Percentiles rank a stretch among this genome's conserved stretches.
phyloP scores from a whole-genome alignment of 2,113 vertebrate genomes.

The Desmodus rotundus region DNA sequence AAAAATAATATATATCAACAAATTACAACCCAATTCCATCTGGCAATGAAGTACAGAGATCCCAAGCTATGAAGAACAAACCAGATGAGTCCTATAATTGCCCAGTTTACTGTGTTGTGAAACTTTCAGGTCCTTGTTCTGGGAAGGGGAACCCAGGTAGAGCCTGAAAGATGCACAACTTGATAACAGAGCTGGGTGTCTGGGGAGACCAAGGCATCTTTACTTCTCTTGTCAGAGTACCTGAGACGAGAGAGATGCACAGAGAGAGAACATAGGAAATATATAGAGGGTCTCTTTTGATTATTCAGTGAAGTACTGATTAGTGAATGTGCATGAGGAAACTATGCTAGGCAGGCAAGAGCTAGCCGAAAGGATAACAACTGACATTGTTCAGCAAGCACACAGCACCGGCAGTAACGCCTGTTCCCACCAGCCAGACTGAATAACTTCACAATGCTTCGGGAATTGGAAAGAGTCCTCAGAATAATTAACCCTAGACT shows the following conservation, averaged over 20 bases:
- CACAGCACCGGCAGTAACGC: too few species aligned
- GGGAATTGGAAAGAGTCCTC: background rate
- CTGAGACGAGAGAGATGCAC: background rate
- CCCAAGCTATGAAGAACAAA: background rate
- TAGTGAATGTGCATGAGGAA: background rate
- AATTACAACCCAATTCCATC: background rate
- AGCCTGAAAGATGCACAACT: background rate
- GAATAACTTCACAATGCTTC: background rate
- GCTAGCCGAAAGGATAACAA: background rate
- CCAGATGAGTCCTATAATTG: background rate
- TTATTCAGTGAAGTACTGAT: background rate
- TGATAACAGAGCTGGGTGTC: background rate
- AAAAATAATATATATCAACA: background rate
- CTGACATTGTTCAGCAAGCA: background rate
- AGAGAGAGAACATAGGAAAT: background rate
- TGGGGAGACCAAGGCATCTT: background rate
- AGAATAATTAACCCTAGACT: background rate
- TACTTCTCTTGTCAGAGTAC: background rate
- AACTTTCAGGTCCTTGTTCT: background rate
- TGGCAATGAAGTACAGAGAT: background rate
- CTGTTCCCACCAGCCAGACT: background rate
- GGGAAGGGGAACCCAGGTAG: background rate
- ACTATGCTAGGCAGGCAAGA: background rate
- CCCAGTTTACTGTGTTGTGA: background rate
- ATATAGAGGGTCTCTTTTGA: background rate